These are phyloP conservation scores for Hetaerina titia DNA, from an alignment of 2,888 invertebrate genomes.

Conservation along the genomic window DNA sequence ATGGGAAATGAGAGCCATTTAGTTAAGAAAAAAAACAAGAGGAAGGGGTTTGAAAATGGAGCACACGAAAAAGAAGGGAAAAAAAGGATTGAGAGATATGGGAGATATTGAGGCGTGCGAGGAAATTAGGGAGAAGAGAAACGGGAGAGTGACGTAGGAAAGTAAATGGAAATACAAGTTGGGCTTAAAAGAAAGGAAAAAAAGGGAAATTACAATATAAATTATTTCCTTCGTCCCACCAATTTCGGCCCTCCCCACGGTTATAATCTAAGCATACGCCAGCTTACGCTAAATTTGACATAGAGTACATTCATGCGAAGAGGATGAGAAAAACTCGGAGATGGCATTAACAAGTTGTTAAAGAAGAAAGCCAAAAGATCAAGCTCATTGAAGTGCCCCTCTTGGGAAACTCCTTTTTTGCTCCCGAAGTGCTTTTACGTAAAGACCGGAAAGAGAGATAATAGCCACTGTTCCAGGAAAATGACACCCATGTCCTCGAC, in stretches of 20 bases:
- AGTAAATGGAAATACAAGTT: neutral
- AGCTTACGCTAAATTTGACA: neutral
- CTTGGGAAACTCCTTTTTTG: neutral
- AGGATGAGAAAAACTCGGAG: neutral
- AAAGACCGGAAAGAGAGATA: neutral
- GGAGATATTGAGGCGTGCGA: neutral
- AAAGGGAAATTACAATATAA: neutral
- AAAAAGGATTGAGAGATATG: neutral
- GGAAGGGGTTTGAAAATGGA: neutral
- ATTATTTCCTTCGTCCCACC: neutral
- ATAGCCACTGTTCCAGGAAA: neutral
- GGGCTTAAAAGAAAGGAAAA: neutral
- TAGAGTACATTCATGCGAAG: neutral
- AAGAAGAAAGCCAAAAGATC: neutral
- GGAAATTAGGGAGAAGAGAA: neutral
- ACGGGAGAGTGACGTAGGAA: neutral
- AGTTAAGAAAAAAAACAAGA: neutral
- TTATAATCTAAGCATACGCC: neutral
- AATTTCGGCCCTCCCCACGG: neutral
- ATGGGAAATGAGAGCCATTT: conserved; percentile 21
- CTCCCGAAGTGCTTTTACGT: neutral
- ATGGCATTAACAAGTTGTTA: neutral
- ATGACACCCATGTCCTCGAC: neutral
- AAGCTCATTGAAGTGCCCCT: neutral
- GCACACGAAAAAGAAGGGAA: neutral